A percentile compares a stretch with the other conserved stretches of the same genome.
phyloP scores from a whole-genome alignment of 37 sponge, comb jelly and placozoan species.

The Ephydatia muelleri region DNA sequence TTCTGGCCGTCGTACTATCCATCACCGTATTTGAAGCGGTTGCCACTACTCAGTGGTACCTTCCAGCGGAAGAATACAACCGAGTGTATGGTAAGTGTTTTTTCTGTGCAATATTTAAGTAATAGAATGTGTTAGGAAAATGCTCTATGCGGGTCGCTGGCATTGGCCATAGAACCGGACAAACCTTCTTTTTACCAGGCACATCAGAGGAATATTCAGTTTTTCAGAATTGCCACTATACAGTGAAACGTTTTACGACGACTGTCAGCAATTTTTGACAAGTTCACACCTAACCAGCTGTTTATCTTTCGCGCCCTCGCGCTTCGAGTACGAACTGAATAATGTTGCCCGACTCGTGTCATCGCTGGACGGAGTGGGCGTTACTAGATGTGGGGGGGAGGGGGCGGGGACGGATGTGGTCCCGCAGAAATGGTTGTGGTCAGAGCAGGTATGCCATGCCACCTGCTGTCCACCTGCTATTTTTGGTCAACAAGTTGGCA shows the following conservation, averaged over 20 bases:
- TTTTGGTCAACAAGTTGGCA: not conserved
- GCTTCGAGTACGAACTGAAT: not conserved
- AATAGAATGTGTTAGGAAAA: not conserved
- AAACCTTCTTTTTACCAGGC: too few relatives aligned
- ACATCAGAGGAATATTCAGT: too few relatives aligned
- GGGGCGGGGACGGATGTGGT: not conserved
- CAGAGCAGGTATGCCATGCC: not conserved
- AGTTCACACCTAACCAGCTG: not conserved
- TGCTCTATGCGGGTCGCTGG: not conserved
- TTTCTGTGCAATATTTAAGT: not conserved
- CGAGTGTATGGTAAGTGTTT: slow-evolving; percentile 23
- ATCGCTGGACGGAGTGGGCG: not conserved
- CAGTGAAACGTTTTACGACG: not conserved
- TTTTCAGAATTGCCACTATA: not conserved
- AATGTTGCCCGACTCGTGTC: too few relatives aligned
- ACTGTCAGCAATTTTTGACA: not conserved
- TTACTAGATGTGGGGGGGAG: not conserved
- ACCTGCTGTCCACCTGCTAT: not conserved
- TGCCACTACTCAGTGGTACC: not conserved
- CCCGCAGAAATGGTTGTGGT: not conserved
- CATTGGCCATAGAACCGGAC: too few relatives aligned
- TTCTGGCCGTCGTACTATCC: not conserved
- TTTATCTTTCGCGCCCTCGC: not conserved
- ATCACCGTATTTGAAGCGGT: not conserved
- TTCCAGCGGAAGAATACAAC: slow-evolving; percentile 1